phyloP scores from a whole-genome alignment of 2,797 vertebrate genomes.

The Gallirallus australis region DNA sequence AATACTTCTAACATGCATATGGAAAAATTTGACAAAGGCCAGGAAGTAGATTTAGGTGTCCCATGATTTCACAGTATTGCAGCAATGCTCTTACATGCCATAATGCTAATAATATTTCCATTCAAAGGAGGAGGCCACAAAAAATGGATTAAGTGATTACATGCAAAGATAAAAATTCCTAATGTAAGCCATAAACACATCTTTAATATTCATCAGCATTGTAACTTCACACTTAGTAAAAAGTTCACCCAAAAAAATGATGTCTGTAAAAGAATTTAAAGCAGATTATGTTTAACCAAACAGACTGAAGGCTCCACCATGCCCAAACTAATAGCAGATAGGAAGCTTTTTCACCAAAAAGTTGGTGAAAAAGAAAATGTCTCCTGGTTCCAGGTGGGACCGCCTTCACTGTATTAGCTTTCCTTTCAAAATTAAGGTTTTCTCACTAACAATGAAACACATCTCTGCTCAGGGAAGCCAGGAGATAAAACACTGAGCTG shows the following conservation, averaged over 20 bases:
- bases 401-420: not conserved
- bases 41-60: not conserved
- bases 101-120: not conserved
- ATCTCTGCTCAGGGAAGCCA: not conserved
- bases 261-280: not conserved
- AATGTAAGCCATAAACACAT: conserved; percentile 9
- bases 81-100: not conserved
- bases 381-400: not conserved
- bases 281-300: not conserved
- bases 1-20: not conserved
- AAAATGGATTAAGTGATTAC: not conserved
- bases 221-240: not conserved
- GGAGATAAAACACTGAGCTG: not conserved
- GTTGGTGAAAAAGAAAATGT: not conserved
- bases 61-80: not conserved
- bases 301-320: not conserved
- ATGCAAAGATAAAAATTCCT: not conserved
- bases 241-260: not conserved
- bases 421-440: not conserved
- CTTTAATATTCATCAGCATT: not conserved
- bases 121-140: not conserved
- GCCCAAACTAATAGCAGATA: not conserved
- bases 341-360: not conserved
- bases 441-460: not conserved
- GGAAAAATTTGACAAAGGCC: not conserved